Evolutionary conservation across 2,888 invertebrate species (phyloP), one percentile per base, ranked within the genome.

Genomic region (Strigamia crassipes): DNA sequence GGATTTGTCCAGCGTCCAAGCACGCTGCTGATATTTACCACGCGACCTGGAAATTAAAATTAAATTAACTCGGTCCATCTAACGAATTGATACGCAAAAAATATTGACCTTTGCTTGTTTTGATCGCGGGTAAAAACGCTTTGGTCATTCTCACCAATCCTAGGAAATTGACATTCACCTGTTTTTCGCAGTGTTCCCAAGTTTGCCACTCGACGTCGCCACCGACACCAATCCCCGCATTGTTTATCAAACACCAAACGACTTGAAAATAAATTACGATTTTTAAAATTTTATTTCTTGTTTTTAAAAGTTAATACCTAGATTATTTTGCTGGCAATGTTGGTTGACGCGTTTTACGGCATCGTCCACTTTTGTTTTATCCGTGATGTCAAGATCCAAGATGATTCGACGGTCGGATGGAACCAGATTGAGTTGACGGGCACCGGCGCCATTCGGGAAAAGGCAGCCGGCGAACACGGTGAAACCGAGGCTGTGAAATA

Each of bases 11-110:
- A 86, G 89, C 88, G 84, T 0, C 93, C 92, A 87, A 96, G 96
- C 86, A 96, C 95, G 86, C 96, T 96, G 4, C 92, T 92, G n/a
- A 96, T 89, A 85, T 93, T 93, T 83, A 96, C 92, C 82, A 96
- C 89, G 84, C 96, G 91, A 51, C 93, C 91, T 91, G n/a, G n/a
- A 51, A 80, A n/a, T n/a, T n/a, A n/a, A n/a, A n/a, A n/a, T n/a
- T n/a, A n/a, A n/a, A n/a, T n/a, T n/a, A n/a, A n/a, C n/a, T n/a
- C n/a, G n/a, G n/a, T n/a, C n/a, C n/a, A n/a, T n/a, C n/a, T n/a
- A n/a, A n/a, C n/a, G n/a, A n/a, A n/a, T n/a, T n/a, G n/a, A n/a
- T n/a, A n/a, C n/a, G n/a, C n/a, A n/a, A n/a, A n/a, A n/a, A n/a
- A n/a, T 77, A 34, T 66, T 46, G 80, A 88, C 88, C 88, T 86